Conservation (phyloP, 2,113 vertebrate genomes). For the Pedetes capensis region DNA sequence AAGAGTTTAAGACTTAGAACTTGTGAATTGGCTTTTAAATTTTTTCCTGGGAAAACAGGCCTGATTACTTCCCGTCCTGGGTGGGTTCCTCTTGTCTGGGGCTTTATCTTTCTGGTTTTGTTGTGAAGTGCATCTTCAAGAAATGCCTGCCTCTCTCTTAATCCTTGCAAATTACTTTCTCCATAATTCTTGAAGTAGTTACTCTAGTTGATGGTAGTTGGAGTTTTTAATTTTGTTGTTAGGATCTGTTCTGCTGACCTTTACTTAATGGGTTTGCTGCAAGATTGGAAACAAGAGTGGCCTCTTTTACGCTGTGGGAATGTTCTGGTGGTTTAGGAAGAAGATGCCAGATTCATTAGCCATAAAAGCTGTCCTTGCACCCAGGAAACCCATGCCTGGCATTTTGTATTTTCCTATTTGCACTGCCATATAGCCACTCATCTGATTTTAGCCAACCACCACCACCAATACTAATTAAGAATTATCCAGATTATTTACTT, state of each 20-base stretch:
- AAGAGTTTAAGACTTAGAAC: slow-evolving; percentile 31
- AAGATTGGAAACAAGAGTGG: background rate
- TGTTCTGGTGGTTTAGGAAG: background rate
- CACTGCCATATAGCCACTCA: background rate
- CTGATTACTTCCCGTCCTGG: background rate
- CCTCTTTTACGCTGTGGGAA: slow-evolving; percentile 10
- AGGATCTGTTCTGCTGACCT: background rate
- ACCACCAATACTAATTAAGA: slow-evolving; percentile 4
- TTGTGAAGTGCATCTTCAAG: background rate
- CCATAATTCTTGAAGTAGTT: background rate
- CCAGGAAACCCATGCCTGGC: background rate
- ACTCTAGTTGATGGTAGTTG: background rate
- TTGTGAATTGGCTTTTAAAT: background rate
- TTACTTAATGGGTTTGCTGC: background rate
- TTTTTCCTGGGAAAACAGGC: slow-evolving; percentile 24
- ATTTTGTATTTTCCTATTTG: background rate
- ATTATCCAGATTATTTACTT: background rate
- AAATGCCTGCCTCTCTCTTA: background rate
- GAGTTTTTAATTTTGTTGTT: background rate
- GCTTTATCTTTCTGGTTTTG: background rate
- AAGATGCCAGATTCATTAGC: background rate
- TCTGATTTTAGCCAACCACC: background rate
- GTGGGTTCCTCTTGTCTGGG: background rate
- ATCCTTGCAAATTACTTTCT: background rate
- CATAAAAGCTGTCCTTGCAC: background rate